Evolutionary conservation across 37 sponge, comb jelly and placozoan species (phyloP), one percentile per base, ranked within the genome.

Genomic region (Cladorhizidae sp.): DNA sequence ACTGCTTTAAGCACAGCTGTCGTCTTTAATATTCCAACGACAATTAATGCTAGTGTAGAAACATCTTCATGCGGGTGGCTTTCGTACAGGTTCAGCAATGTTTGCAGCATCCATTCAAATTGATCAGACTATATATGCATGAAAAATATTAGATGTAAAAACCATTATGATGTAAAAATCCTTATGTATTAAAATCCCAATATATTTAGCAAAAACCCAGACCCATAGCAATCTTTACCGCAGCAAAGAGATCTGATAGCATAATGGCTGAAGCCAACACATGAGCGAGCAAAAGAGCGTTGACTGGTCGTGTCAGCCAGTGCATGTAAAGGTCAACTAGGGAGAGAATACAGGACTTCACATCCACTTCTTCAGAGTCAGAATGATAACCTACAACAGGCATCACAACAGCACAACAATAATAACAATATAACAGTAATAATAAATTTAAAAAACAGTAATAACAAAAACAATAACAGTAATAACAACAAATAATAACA

Each of bases 31-130:
- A 85, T 49, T 18, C 93, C 88, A 0, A 70, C 61, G 11, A 84
- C 56, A 3, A 85, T 61, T 2, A 77, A 42, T 14, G 88, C 43
- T 25, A 57, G 35, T 20, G 63, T 36, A 21, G 64, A 28, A 18
- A 73, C 62, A 52, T 92, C 93, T 45, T 92, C 93, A 1, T 31
- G 49, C 2, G 86, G 84, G 21, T 71, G 79, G 52, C 61, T 40
- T 2, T 81, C 77, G 26, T 57, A 55, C 51, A 84, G 37, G 8
- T 84, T 82, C 70, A 87, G 37, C 3, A 84, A 76, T 21, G 82
- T 80, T 26, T 35, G 39, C 49, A 88, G 63, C 93, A 92, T 92
- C 93, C 93, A 92, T 56, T 80, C 70, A 75, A 88, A 87, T 43
- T 92, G 93, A 57, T 57, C 50, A 3, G 83, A 69, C 87, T 83